Evolutionary conservation across 2,113 vertebrate species (phyloP).

Genomic region (Micronycteris hirsuta): DNA sequence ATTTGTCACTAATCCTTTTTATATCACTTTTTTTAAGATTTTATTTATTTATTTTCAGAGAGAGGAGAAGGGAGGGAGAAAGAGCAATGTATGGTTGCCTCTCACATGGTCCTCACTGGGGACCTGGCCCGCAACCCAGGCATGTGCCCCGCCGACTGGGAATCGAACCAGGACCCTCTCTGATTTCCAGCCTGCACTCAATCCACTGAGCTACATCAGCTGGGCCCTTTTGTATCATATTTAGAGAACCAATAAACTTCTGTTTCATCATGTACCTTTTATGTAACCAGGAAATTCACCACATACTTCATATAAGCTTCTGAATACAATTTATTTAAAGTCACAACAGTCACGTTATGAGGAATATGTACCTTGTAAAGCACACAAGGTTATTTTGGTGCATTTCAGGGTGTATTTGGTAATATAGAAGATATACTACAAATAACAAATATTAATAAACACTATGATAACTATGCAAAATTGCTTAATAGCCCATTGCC

Average conservation of each 20-base stretch:
- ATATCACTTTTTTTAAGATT: no score
- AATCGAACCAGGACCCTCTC: no score
- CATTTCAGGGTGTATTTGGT: background rate
- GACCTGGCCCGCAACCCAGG: no score
- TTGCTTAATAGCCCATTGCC: background rate
- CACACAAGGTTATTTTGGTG: background rate
- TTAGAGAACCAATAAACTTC: background rate
- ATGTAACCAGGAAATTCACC: background rate
- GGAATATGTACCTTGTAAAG: background rate
- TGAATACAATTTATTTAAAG: background rate
- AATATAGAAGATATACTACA: background rate
- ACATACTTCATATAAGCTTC: background rate
- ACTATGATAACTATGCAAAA: background rate
- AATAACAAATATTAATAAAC: constrained; percentile 3
- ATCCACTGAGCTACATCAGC: no score
- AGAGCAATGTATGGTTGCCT: no score
- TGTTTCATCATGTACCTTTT: background rate
- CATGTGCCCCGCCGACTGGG: no score
- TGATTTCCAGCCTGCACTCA: no score
- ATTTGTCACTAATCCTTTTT: background rate
- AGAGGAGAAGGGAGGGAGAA: no score
- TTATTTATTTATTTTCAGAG: no score
- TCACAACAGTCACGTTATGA: background rate
- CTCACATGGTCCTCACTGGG: no score
- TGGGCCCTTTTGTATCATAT: background rate